phyloP scores from a whole-genome alignment of 2,113 vertebrate species.

The Callopanchax toddi region DNA sequence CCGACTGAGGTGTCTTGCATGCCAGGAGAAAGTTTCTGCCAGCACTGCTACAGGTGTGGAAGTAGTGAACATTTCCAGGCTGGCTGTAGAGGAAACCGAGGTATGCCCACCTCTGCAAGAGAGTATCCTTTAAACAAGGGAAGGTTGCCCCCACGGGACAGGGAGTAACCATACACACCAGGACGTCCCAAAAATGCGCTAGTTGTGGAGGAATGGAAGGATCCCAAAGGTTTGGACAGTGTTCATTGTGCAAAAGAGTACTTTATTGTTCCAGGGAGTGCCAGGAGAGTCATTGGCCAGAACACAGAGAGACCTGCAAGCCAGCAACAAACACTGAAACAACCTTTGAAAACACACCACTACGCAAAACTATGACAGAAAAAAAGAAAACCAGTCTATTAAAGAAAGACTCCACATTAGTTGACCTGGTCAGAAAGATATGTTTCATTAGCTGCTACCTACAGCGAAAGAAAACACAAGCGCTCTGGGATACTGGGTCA shows the following conservation, averaged over 20 bases:
- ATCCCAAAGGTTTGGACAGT: neutral
- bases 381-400: neutral
- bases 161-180: neutral
- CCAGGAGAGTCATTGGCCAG: neutral
- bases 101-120: neutral
- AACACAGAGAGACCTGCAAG: neutral
- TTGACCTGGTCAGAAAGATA: neutral
- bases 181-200: neutral
- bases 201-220: neutral
- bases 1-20: conserved; percentile 5
- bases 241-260: neutral
- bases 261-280: neutral
- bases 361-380: neutral
- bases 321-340: neutral
- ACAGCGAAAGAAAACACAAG: neutral
- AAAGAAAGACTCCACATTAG: conserved; percentile 6
- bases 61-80: conserved; percentile 20
- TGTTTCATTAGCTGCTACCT: neutral
- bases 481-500: neutral
- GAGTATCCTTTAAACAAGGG: conserved; percentile 32
- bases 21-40: conserved; percentile 8
- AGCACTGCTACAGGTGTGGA: conserved; percentile 30
- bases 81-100: conserved; percentile 14
- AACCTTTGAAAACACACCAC: neutral
- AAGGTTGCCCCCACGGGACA: conserved; percentile 28